Evolutionary conservation across 2,888 invertebrate species (phyloP).

Genomic region (Drosophila antonietae): DNA sequence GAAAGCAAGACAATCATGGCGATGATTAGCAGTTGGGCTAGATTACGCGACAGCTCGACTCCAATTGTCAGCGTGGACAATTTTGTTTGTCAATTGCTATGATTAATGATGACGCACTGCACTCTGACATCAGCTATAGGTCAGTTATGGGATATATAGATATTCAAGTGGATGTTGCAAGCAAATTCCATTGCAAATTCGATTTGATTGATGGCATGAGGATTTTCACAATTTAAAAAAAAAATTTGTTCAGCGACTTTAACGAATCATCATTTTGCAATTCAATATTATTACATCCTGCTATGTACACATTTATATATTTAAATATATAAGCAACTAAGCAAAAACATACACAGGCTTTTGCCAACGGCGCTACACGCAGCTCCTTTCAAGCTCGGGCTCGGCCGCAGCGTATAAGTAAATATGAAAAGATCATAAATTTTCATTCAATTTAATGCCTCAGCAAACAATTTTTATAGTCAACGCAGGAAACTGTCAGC

Average conservation of each 20-base stretch:
- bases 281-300: conserved; percentile 22
- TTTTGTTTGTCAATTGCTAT: conserved; percentile 69
- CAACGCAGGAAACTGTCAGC: conserved; percentile 63
- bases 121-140: conserved; percentile 48
- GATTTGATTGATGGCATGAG: conserved; percentile 69
- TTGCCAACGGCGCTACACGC: conserved; percentile 44
- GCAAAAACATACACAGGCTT: conserved; percentile 12
- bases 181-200: conserved; percentile 22
- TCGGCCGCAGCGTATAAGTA: conserved; percentile 63
- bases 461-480: conserved; percentile 83
- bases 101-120: conserved; percentile 61
- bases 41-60: conserved; percentile 37
- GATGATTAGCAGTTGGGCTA: conserved; percentile 67
- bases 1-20: conserved; percentile 27
- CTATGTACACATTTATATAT: background rate
- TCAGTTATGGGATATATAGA: conserved; percentile 67
- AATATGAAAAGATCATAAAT: conserved; percentile 84
- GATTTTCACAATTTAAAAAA: conserved; percentile 34
- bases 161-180: conserved; percentile 21
- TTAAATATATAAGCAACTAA: background rate
- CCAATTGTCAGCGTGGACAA: conserved; percentile 42
- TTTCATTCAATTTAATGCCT: conserved; percentile 85
- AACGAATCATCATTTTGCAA: conserved; percentile 46
- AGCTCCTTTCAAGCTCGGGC: conserved; percentile 54
- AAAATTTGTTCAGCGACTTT: conserved; percentile 57